Evolutionary conservation across 2,113 vertebrate species (phyloP), one percentile per base, ranked within the genome.

Genomic region (Benthochromis sp.): DNA sequence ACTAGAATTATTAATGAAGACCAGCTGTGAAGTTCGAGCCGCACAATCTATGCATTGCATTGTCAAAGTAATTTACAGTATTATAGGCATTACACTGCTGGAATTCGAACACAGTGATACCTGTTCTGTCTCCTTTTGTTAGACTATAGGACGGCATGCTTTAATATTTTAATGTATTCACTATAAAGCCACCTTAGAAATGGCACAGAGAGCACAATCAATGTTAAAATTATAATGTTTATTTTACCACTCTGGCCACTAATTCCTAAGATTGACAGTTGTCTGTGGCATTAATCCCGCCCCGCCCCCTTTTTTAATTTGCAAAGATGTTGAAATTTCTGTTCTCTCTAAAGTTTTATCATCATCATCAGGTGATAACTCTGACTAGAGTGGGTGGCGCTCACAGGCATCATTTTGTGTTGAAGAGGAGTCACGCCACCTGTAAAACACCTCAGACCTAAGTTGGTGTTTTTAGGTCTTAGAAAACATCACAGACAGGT

Each of bases 231-330:
- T 69, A 69, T 40, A 69, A 69, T 69, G 19, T 1, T 40, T 69
- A 21, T 69, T 38, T 69, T 69, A 24, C 12, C 36, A 69, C 36
- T 69, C n/a, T 69, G 36, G 12, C 19, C n/a, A 40, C 63, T 40
- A 24, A 21, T 38, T 66, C 31, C 34, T 8, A 66, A 66, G 19
- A 66, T 38, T 66, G 38, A 66, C 34, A 38, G 31, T 38, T 21
- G 17, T 38, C 6, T 38, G 61, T 21, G 19, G 2, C 19, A 21
- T 66, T 66, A 38, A 66, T 38, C 9, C 13, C 2, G 0, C 0
- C 54, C 1, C 2, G 2, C 54, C 11, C 12, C 21, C 5, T 31
- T 59, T 59, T 31, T 36, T 36, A 7, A 19, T 36, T 63, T 63
- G 17, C 31, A 12, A 36, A 19, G 10, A 36, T 36, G 9, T 12